Conservation (phyloP, 2,797 vertebrate genomes). For the Toxotes lorentzi region DNA sequence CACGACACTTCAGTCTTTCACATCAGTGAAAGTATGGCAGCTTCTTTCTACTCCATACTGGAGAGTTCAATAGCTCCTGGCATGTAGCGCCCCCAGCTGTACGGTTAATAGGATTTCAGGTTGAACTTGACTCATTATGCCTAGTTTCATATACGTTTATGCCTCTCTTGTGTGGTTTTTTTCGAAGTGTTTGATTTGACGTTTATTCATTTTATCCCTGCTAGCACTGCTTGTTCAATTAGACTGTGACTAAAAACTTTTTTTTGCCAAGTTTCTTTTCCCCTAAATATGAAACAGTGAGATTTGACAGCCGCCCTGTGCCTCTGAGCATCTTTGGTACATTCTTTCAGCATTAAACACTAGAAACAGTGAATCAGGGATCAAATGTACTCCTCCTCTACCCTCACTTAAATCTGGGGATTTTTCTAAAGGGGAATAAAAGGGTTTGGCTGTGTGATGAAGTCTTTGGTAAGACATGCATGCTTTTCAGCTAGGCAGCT, state of each 20-base stretch:
- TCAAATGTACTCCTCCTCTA: constrained; percentile 52
- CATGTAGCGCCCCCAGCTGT: constrained; percentile 80
- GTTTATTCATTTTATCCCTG: constrained; percentile 56
- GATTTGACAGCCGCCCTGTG: constrained; percentile 44
- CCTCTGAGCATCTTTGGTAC: constrained; percentile 50
- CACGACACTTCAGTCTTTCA: constrained; percentile 29
- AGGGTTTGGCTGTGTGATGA: constrained; percentile 65
- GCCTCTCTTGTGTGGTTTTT: constrained; percentile 34
- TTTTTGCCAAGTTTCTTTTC: constrained; percentile 38
- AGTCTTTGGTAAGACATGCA: constrained; percentile 71
- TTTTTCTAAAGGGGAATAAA: constrained; percentile 71
- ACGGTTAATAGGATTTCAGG: constrained; percentile 57
- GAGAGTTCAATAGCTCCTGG: constrained; percentile 44
- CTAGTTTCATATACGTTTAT: constrained; percentile 28
- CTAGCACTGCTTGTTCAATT: constrained; percentile 53
- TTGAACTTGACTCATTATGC: constrained; percentile 35
- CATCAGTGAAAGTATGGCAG: constrained; percentile 33
- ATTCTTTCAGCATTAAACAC: constrained; percentile 68
- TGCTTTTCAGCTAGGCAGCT: constrained; percentile 60
- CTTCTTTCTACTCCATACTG: constrained; percentile 6
- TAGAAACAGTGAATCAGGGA: constrained; percentile 59
- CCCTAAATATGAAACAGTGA: constrained; percentile 38
- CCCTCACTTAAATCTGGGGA: constrained; percentile 64
- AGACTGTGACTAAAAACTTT: constrained; percentile 50
- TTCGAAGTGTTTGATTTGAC: constrained; percentile 48